phyloP scores from a whole-genome alignment of 2,113 vertebrate species.

The Nibea albiflora region DNA sequence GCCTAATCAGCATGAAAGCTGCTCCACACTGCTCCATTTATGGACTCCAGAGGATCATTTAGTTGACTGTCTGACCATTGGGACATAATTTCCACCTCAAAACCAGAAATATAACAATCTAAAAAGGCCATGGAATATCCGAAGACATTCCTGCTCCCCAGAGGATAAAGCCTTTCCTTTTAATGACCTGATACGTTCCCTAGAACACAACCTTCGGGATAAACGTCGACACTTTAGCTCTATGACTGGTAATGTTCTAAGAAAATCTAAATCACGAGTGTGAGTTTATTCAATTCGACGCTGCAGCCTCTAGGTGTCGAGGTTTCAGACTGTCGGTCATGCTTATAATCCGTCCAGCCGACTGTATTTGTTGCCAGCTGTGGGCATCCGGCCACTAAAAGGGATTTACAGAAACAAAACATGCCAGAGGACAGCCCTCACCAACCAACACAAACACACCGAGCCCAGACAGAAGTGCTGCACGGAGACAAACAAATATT shows the following conservation, averaged over 20 bases:
- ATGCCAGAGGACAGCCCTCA: constrained; percentile 5
- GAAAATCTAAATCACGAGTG: background rate
- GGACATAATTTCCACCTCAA: background rate
- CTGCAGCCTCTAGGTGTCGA: background rate
- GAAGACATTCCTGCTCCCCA: background rate
- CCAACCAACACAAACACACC: constrained; percentile 33
- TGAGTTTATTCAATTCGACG: background rate
- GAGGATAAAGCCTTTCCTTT: constrained; percentile 6
- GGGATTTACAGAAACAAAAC: constrained; percentile 34
- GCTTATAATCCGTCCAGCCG: constrained; percentile 25
- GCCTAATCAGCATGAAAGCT: constrained; percentile 2
- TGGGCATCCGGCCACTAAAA: constrained; percentile 37
- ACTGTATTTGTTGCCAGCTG: constrained; percentile 19
- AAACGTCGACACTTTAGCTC: background rate
- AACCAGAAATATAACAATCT: background rate
- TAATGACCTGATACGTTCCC: background rate
- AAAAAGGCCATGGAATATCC: background rate
- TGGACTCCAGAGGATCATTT: background rate
- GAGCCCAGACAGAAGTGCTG: constrained; percentile 24
- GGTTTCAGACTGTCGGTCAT: constrained; percentile 12
- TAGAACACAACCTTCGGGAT: background rate
- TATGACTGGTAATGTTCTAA: background rate
- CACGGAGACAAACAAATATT: constrained; percentile 32
- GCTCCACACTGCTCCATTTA: background rate
- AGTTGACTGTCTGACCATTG: background rate